These are phyloP conservation scores for Timema cristinae DNA, from an alignment of 2,888 invertebrate species.

Conservation along the genomic window DNA sequence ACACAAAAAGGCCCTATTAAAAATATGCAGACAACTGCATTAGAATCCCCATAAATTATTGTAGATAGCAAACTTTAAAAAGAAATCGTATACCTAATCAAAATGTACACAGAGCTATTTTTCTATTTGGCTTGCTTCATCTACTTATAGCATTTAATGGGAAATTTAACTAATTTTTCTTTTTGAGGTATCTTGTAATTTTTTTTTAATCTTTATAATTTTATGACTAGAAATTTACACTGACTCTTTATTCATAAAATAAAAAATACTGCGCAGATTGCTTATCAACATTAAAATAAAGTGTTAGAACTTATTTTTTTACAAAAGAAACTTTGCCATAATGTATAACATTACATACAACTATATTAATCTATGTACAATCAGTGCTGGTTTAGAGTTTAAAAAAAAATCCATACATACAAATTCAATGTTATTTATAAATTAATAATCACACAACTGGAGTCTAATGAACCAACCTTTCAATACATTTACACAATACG, in stretches of 20 bases:
- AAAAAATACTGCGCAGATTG: slow-evolving; percentile 23
- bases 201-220: slow-evolving; percentile 9
- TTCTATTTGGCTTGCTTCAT: slow-evolving; percentile 12
- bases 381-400: slow-evolving; percentile 27
- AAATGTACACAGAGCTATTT: slow-evolving; percentile 20
- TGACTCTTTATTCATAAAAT: slow-evolving; percentile 19
- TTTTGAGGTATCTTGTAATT: slow-evolving; percentile 21
- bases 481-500: too few relatives aligned
- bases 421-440: slow-evolving; percentile 15
- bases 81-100: slow-evolving; percentile 17
- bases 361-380: slow-evolving; percentile 24
- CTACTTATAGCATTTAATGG: slow-evolving; percentile 13
- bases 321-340: slow-evolving; percentile 15
- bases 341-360: slow-evolving; percentile 25
- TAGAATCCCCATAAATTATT: background rate
- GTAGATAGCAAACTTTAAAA: slow-evolving; percentile 1
- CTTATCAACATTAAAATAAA: slow-evolving; percentile 17
- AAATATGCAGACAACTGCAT: slow-evolving; percentile 20
- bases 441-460: slow-evolving; percentile 1
- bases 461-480: background rate
- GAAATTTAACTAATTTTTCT: slow-evolving; percentile 14
- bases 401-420: slow-evolving; percentile 20
- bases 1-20: slow-evolving; percentile 24
- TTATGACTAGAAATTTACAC: slow-evolving; percentile 22
- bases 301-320: slow-evolving; percentile 16